Percentiles rank a stretch among this genome's conserved stretches.
Evolutionary conservation across 2,888 invertebrate species (phyloP).

Genomic region (Eristalis tenax): DNA sequence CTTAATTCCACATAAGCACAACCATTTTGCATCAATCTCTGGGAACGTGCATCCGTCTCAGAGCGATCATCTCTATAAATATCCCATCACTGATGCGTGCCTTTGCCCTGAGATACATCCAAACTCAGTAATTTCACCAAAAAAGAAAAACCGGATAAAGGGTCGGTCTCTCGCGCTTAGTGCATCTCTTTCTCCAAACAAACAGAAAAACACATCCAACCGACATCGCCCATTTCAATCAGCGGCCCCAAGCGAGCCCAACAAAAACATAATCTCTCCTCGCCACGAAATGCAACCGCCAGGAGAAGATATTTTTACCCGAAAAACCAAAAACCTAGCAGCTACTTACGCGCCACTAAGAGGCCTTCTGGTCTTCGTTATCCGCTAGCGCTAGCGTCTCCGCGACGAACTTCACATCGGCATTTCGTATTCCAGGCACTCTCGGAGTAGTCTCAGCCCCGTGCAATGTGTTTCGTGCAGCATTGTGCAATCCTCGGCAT

Average conservation of each 20-base stretch:
- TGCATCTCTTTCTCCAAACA: slow-evolving; percentile 18
- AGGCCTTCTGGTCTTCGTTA: slow-evolving; percentile 45
- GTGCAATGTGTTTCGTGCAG: not conserved
- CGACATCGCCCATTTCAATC: slow-evolving; percentile 9
- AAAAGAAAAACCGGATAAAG: slow-evolving; percentile 17
- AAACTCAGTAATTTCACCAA: slow-evolving; percentile 36
- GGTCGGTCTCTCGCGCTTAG: not conserved
- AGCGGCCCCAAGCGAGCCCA: not conserved
- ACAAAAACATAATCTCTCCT: slow-evolving; percentile 8
- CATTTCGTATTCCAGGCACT: slow-evolving; percentile 64
- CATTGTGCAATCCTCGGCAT: slow-evolving; percentile 52
- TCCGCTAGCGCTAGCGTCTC: slow-evolving; percentile 1
- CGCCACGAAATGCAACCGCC: slow-evolving; percentile 7
- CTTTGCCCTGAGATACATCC: slow-evolving; percentile 20
- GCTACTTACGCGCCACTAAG: slow-evolving; percentile 28
- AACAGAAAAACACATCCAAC: not conserved
- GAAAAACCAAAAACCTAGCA: slow-evolving; percentile 1
- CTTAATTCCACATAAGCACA: not conserved
- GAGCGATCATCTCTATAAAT: slow-evolving; percentile 39
- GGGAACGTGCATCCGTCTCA: not conserved
- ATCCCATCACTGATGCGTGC: not conserved
- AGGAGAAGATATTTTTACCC: slow-evolving; percentile 40
- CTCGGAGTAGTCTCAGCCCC: slow-evolving; percentile 17
- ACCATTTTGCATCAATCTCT: slow-evolving; percentile 11
- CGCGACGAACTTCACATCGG: slow-evolving; percentile 50